Conservation (phyloP, 2,888 invertebrate genomes). For the Scaptomyza flava region DNA sequence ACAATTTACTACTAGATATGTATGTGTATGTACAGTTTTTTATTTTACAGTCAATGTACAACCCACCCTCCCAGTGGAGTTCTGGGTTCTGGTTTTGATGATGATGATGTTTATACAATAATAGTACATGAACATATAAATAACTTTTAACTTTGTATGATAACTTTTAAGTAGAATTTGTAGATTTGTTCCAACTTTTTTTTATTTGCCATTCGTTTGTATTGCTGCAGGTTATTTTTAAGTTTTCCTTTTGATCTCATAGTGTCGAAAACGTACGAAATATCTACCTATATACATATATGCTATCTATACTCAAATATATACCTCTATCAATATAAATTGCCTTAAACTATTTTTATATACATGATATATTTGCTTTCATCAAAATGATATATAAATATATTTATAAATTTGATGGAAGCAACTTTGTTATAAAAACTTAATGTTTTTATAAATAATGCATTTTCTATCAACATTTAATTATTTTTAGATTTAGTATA, state of each 20-base stretch:
- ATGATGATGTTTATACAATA: conserved; percentile 30
- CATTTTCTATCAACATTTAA: conserved; percentile 52
- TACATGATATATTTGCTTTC: conserved; percentile 18
- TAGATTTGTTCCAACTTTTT: conserved; percentile 59
- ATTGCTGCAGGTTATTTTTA: conserved; percentile 66
- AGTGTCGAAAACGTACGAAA: conserved; percentile 44
- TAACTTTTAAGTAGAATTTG: conserved; percentile 65
- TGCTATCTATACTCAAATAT: conserved; percentile 34
- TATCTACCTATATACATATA: conserved; percentile 31
- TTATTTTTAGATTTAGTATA: conserved; percentile 29
- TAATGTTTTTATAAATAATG: conserved; percentile 56
- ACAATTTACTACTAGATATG: conserved; percentile 33
- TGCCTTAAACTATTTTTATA: conserved; percentile 50
- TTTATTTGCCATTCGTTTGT: conserved; percentile 54
- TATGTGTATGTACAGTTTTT: conserved; percentile 47
- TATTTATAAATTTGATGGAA: conserved; percentile 34
- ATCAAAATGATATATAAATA: conserved; percentile 4
- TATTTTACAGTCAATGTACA: conserved; percentile 8
- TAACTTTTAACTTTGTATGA: conserved; percentile 70
- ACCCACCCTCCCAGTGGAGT: conserved; percentile 1
- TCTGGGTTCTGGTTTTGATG: conserved; percentile 14
- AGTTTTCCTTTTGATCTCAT: conserved; percentile 55
- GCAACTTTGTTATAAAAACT: conserved; percentile 45
- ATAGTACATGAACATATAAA: conserved; percentile 50
- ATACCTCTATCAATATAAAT: conserved; percentile 43